Evolutionary conservation across 1,140 invertebrate species (phyloP), one percentile per base, ranked within the genome.

Genomic region (Hirudo medicinalis): DNA sequence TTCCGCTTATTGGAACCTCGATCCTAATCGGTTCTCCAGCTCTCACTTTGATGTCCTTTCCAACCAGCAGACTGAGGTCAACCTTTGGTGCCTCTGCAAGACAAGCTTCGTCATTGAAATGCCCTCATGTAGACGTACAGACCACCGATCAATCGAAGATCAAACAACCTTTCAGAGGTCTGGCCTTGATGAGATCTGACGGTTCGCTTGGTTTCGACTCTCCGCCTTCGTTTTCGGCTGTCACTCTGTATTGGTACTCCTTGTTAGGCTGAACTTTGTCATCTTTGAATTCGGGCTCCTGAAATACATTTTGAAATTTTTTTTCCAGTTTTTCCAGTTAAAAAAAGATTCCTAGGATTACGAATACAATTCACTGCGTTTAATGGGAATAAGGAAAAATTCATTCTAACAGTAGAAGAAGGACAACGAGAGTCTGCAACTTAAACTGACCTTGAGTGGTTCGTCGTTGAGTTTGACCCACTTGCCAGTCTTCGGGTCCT

Each of bases 11-110:
- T 69, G 93, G 94, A 82, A 99, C 92, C 78, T 88, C 88, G 74
- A 99, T 88, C 77, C 93, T 91, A 67, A 99, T 89, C 6, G 95
- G 94, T 83, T 99, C 95, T 74, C 97, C 96, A 77, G 94, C 96
- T 49, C 92, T 87, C 5, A 99, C 94, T 78, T 95, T 91, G 77
- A 99, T 90, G 79, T 91, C 93, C 76, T 90, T 91, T 69, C 93
- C 93, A 43, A 79, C 79, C 29, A 99, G 84, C 36, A 99, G 84
- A 74, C 87, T 88, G 73, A 98, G 83, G 80, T 90, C 88, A 17
- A 99, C 82, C 82, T 92, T 94, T 15, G 96, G 96, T 78, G 92
- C 92, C 83, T 97, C 94, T 87, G 78, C 79, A 77, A 74, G 69
- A 63, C 2, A 29, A 54, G 4, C 6, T 40, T 49, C 13, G 32